Percentiles rank a stretch among this genome's conserved stretches.
These are phyloP conservation scores for Leptopilina clavipes DNA, from an alignment of 1,140 invertebrate genomes.

Conservation along the genomic window DNA sequence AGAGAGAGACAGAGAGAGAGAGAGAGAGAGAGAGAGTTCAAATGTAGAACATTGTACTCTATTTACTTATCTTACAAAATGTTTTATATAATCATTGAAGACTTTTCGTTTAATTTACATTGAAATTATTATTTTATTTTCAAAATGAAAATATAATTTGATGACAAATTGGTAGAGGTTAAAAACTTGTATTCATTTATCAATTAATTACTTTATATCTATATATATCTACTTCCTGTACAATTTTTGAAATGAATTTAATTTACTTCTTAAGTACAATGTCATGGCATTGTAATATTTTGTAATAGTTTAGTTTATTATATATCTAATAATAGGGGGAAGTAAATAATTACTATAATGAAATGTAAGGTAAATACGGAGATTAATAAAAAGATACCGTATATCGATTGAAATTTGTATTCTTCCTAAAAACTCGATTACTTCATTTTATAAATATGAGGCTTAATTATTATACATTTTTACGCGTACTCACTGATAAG, in stretches of 20 bases:
- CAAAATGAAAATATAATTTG: neutral
- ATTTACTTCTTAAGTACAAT: neutral
- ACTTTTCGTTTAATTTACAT: neutral
- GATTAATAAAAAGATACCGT: neutral
- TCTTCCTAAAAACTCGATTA: neutral
- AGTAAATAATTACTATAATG: neutral
- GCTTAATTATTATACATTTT: neutral
- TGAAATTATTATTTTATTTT: neutral
- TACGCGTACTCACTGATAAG: neutral
- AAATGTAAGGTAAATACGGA: slow-evolving; percentile 6
- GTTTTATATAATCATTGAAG: no score
- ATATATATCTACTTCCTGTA: slow-evolving; percentile 16
- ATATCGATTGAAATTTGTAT: neutral
- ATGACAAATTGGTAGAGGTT: neutral
- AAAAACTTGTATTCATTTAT: slow-evolving; percentile 3
- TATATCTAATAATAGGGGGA: neutral
- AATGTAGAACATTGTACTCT: no score
- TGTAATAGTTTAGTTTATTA: neutral
- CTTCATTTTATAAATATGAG: no score
- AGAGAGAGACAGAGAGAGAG: no score
- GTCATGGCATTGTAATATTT: neutral
- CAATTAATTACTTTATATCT: neutral
- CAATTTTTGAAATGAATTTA: neutral
- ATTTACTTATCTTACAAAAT: no score
- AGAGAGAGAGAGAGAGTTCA: no score